Base-by-base conservation (phyloP, 2,888 invertebrate species). In the Eilema depressum region DNA sequence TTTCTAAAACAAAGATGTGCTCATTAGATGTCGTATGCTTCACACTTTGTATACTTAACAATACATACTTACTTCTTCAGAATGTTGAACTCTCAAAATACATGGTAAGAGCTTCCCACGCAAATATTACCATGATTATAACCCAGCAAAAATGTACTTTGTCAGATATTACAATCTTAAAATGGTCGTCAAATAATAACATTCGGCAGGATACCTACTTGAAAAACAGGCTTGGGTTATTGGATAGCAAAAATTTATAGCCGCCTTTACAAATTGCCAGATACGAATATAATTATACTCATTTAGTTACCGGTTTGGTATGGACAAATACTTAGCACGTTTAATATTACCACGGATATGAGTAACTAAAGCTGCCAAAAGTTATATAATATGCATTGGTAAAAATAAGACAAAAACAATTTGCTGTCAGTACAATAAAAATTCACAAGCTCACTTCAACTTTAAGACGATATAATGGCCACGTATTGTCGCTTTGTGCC, bases 231-330 rank as follows among this genome's bases (percentile, higher is more conserved):
- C 68, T 75, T 60, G 20, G 41, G 60, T 66, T 80, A 73, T 74
- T 73, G 64, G 72, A 76, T 78, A 73, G 73, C 75, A 69, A 63
- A 69, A 70, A 70, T 72, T 71, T 83, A 83, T 78, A 69, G 66
- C 70, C 71, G 72, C 73, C 69, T 75, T 73, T 72, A 68, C 71
- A 78, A 80, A 78, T 80, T 78, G 74, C 68, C 66, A 69, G 69
- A 74, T 73, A 57, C 59, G 28, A 69, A 66, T 67, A 71, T 78
- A 73, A 80, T 75, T 73, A 80, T 62, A 73, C 65, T 76, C 65
- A 74, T 80, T 75, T 71, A 64, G 71, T 69, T 68, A 72, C 64
- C 71, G 66, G 68, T 61, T 73, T 68, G 61, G 71, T 76, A 69
- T 68, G 59, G 41, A 71, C 79, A 62, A 61, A 74, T 80, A 74